These are phyloP conservation scores for Antheraea pernyi DNA, from an alignment of 1,140 invertebrate species.

Conservation along the genomic window DNA sequence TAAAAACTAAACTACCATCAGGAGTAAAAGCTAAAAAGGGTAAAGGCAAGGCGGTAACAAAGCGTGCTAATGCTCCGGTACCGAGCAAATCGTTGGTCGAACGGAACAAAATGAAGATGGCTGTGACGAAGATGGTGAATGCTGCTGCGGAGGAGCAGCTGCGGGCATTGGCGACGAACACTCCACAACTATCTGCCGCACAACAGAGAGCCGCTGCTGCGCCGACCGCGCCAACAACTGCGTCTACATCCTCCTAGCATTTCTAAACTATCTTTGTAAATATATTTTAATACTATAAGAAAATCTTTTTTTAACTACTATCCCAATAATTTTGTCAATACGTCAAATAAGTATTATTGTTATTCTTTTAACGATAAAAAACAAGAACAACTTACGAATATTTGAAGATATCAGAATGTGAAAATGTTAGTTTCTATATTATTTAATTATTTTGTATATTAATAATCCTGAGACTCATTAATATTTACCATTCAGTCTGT, in stretches of 20 bases:
- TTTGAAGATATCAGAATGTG: no score
- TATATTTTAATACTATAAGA: neutral
- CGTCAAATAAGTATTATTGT: neutral
- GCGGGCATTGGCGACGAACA: conserved; percentile 54
- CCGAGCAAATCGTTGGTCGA: conserved; percentile 55
- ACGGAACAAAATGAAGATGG: conserved; percentile 64
- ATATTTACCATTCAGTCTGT: no score
- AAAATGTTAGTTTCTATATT: no score
- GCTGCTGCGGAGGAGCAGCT: conserved; percentile 65
- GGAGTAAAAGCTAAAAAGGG: conserved; percentile 61
- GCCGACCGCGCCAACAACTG: conserved; percentile 56
- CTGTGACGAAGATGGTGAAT: conserved; percentile 72
- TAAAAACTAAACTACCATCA: conserved; percentile 64
- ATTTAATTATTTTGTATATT: no score
- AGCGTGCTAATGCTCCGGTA: conserved; percentile 60
- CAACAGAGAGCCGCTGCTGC: conserved; percentile 58
- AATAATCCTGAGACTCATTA: no score
- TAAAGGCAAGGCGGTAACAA: conserved; percentile 64
- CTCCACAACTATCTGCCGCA: conserved; percentile 56
- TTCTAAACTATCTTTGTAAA: neutral
- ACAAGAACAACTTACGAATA: no score
- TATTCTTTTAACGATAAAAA: no score
- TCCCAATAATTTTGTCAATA: no score
- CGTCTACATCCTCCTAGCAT: conserved; percentile 12
- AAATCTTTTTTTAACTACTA: neutral